Evolutionary conservation across 1,140 invertebrate species (phyloP), one percentile per base, ranked within the genome.

Genomic region (Diachasmimorpha longicaudata): DNA sequence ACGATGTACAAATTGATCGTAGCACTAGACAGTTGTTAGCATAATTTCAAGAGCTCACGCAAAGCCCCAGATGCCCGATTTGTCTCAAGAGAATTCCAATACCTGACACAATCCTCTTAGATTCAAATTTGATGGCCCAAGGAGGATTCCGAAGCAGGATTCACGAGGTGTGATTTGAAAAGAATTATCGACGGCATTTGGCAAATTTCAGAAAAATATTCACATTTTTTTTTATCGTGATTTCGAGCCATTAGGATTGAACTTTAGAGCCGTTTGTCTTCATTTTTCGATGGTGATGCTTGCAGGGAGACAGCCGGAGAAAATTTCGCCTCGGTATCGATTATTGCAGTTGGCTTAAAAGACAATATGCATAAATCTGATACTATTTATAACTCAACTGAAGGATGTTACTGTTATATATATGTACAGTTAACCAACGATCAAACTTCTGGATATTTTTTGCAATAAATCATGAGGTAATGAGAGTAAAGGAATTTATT

Each of bases 11-110:
- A 42, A 42, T 42, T 42, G 39, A 42, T 42, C 39, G 39, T 42
- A 42, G 39, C 39, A 42, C 36, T 68, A 68, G 36, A 16, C 66
- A 68, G 31, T 36, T 66, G 58, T 66, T 68, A 68, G 66, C 66
- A 68, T 68, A 39, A 68, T 68, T 68, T 68, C 31, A 9, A 68
- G 25, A 36, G 14, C 66, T 68, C 66, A 68, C 66, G 66, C 66
- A 68, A 37, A 39, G n/a, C 36, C 31, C 31, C n/a, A 68, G 31
- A 39, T 39, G 66, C 14, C 19, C 21, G 19, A 63, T 13, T 55
- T 55, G 19, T 19, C 58, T 63, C 58, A 23, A 63, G 58, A 25
- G 58, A 63, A 25, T 25, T 23, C 23, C 19, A 63, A 55, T 55
- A 2, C 19, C 48, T 55, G 48, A 19, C 48, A 19, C 48, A 55